Evolutionary conservation across 2,888 invertebrate genomes (phyloP), one percentile per base, ranked within the genome.

Genomic region (Dromius quadrimaculatus): DNA sequence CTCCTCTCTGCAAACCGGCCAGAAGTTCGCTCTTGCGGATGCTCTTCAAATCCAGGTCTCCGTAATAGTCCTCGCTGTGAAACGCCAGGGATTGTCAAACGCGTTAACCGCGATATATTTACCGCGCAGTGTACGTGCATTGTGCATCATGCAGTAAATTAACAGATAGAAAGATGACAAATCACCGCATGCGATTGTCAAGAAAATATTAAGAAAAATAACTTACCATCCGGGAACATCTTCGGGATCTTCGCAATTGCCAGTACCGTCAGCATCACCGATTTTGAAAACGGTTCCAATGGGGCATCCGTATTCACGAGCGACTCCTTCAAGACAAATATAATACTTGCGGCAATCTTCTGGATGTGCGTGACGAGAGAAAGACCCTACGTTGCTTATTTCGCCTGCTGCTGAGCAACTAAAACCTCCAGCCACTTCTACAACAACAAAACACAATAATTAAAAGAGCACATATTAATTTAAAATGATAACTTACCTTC

Each of bases 41-140:
- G 86, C 91, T 89, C 91, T 95, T 95, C 88, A 95, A 87, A 85
- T 95, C 95, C 90, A 95, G 86, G 85, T 95, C 95, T 77, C 95
- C 95, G 82, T 95, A 95, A 90, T 95, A 95, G 90, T 95, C 95
- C 89, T 95, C 95, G 88, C 95, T 95, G 92, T 87, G 89, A 87
- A 83, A 76, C 79, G 61, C 70, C 62, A 28, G 28, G 8, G 8
- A 8, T 28, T 3, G 28, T 28, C 28, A 28, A 3, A 28, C 28
- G 28, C 28, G 28, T 3, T 28, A 28, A 28, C 28, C 6, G 8
- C 28, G 3, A 28, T 5, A 28, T 3, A 28, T 28, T 28, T 28
- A 8, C 3, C 6, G 28, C 41, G 13, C 15, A 45, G 47, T 47
- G 23, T 9, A 36, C 59, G 59, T 59, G 38, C 36, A 57, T 36